Base-by-base conservation (phyloP, 2,888 invertebrate genomes). In the Papilio protenor region DNA sequence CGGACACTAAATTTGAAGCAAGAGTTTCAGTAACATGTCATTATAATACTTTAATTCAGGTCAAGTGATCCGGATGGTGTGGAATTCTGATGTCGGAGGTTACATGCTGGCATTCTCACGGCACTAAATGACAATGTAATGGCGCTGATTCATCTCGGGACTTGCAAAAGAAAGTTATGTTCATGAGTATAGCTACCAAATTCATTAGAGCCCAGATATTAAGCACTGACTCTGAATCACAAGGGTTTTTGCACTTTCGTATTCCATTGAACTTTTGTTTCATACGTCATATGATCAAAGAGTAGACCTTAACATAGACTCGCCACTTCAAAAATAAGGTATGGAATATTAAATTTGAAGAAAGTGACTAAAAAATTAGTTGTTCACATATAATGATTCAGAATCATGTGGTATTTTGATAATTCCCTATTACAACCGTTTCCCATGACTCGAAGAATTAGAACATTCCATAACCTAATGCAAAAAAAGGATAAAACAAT, bases 1-100 rank as follows among this genome's bases (percentile, higher is more conserved):
- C 45, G 21, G 11, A 18, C 49, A 52, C 23, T 33, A 66, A 78
- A 59, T n/a, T 75, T 75, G 70, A 40, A 23, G 47, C 18, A 64
- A 75, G 47, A 18, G 27, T 23, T 55, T 75, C 79, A 73, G 80
- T 80, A 81, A 79, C 80, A 81, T 82, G 49, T 79, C 55, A 80
- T 80, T 77, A 79, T 77, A 81, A 75, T 80, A 79, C 81, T 79
- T 80, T 82, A 80, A 83, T 84, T 83, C 82, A 82, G 85, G 84
- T 84, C 84, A 83, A 74, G 76, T 81, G 82, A 81, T 84, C 87
- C 89, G 89, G 89, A 89, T 88, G 85, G 81, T 83, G 81, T 82
- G 79, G 85, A 87, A 89, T 88, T 87, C 86, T 85, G 84, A 77
- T 82, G 85, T 83, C 84, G 84, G 75, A 80, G 83, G 81, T 84